Evolutionary conservation across 2,113 vertebrate genomes (phyloP), one percentile per base, ranked within the genome.

Genomic region (Oncorhynchus keta): DNA sequence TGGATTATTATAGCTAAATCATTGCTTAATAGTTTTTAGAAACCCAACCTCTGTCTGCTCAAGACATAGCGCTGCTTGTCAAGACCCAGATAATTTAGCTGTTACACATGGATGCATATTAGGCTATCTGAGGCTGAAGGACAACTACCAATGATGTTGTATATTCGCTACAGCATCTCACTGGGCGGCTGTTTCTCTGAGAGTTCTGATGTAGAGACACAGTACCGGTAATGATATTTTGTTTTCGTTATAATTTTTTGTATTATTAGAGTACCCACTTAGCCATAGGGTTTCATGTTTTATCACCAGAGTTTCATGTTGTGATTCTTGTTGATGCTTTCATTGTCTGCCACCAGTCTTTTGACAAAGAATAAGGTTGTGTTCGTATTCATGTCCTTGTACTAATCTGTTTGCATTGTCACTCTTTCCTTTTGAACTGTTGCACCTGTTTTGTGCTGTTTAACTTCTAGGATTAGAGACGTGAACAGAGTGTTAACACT

Each of bases 1-100:
- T 51, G 24, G 49, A 68, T 81, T 32, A 72, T 26, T 69, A 68
- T 51, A 18, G 49, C 32, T 78, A 73, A 74, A 73, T 45, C 24
- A 45, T 35, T 68, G 28, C 74, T 74, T 75, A 75, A 62, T 68
- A 66, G 9, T 72, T 77, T 74, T 77, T 76, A 67, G 79, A 79
- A 45, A 79, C 24, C 12, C 62, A 45, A 77, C 70, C 51, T 66
- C 55, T 39, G 80, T 77, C 72, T 61, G 74, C 39, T 80, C 11
- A 62, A 76, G 72, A 79, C 68, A 73, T 51, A 67, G 24, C 14
- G 55, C 67, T 65, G 59, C 77, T 75, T 71, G 76, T 73, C 68
- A 73, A 72, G 70, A 73, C 65, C n/a, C 24, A 39, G 8, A 45
- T 66, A 57, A 79, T 81, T 70, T 35, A 68, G 48, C 26, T 72